phyloP scores from a whole-genome alignment of 2,113 vertebrate genomes.

The Pelvicachromis taeniatus region DNA sequence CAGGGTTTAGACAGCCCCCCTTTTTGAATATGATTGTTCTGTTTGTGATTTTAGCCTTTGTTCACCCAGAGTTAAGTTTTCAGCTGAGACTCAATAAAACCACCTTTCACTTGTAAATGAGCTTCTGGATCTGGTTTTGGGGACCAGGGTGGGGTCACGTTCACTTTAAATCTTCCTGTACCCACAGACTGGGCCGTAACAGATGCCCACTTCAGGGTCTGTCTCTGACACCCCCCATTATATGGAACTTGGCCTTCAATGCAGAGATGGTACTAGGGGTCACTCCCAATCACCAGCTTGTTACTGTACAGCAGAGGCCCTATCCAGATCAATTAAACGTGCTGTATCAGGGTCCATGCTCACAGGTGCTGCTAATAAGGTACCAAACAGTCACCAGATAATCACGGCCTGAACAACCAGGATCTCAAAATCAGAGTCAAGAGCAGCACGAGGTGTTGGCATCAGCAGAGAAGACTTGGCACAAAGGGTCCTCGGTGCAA shows the following conservation, averaged over 20 bases:
- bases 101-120: no score
- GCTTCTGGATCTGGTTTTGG: no score
- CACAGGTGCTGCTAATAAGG: not conserved
- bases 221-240: not conserved
- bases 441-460: not conserved
- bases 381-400: not conserved
- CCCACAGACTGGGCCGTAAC: no score
- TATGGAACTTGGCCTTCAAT: not conserved
- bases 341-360: not conserved
- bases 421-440: not conserved
- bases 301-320: not conserved
- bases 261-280: not conserved
- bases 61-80: no score
- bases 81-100: no score
- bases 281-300: not conserved
- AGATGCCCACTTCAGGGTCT: not conserved
- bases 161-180: no score
- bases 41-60: no score
- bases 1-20: no score
- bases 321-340: not conserved
- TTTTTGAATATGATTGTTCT: no score
- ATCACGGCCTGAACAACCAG: not conserved
- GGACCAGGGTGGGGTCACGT: no score
- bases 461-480: not conserved
- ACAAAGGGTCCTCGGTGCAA: not conserved